phyloP scores from a whole-genome alignment of 2,888 invertebrate genomes.

The Macrophya annulata region DNA sequence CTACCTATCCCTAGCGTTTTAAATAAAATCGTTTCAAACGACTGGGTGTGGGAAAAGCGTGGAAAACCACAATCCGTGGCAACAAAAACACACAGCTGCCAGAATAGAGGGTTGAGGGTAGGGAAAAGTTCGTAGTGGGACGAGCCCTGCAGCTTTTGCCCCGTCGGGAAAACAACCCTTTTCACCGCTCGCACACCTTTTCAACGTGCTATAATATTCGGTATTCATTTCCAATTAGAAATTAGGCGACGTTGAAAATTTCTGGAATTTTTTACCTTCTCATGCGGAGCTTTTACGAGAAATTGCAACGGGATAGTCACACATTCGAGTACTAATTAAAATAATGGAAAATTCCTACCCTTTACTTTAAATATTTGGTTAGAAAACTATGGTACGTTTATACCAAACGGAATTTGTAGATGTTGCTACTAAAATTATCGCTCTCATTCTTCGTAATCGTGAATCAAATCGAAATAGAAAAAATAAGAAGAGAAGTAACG shows the following conservation, averaged over 20 bases:
- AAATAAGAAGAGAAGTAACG: no score
- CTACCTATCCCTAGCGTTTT: neutral
- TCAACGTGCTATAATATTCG: conserved; percentile 26
- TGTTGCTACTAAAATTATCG: neutral
- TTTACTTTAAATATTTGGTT: neutral
- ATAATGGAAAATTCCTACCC: conserved; percentile 46
- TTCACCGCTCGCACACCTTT: neutral
- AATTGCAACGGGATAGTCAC: neutral
- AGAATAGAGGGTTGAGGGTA: neutral
- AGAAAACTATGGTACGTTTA: neutral
- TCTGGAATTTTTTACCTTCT: neutral
- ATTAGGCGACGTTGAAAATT: conserved; percentile 22
- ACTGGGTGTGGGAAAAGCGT: conserved; percentile 9
- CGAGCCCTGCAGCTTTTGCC: neutral
- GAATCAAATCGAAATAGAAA: neutral
- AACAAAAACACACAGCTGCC: conserved; percentile 14
- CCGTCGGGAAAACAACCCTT: conserved; percentile 8
- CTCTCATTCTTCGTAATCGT: no score
- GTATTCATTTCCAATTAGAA: conserved; percentile 49
- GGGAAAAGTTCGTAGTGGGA: neutral
- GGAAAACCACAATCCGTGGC: conserved; percentile 24
- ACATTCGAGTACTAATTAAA: conserved; percentile 32
- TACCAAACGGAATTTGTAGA: neutral
- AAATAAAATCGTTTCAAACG: conserved; percentile 36
- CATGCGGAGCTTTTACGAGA: neutral